These are phyloP conservation scores for Lasioglossum figueresi DNA, from an alignment of 2,888 invertebrate genomes.

Conservation along the genomic window DNA sequence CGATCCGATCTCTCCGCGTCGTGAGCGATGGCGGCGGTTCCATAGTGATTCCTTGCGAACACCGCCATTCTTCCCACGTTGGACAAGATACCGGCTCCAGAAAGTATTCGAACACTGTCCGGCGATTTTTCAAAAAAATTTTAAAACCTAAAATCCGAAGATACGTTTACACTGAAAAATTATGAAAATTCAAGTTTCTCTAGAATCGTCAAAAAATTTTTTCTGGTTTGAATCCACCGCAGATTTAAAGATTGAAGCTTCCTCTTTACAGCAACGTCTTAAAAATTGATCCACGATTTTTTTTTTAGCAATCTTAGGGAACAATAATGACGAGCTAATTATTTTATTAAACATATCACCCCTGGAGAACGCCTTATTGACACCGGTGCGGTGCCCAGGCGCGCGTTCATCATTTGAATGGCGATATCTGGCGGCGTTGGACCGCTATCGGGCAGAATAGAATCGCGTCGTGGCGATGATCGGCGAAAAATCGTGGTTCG, in stretches of 20 bases:
- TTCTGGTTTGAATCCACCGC: too few species aligned
- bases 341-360: background rate
- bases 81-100: background rate
- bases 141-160: background rate
- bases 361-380: background rate
- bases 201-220: background rate
- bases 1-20: conserved; percentile 41
- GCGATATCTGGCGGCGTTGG: background rate
- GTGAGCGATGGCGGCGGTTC: conserved; percentile 32
- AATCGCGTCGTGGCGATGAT: background rate
- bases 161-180: background rate
- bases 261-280: background rate
- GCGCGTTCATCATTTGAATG: rapidly evolving
- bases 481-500: background rate
- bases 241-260: background rate
- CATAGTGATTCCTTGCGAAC: background rate
- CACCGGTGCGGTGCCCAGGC: background rate
- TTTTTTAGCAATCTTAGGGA: background rate
- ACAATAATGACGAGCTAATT: too few species aligned
- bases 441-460: background rate
- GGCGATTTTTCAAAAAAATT: background rate
- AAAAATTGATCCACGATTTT: background rate
- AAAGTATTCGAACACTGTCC: background rate
- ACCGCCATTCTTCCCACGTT: background rate
- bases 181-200: background rate